Evolutionary conservation across 2,113 vertebrate genomes (phyloP), one percentile per base, ranked within the genome.

Genomic region (Gymnarchus niloticus): DNA sequence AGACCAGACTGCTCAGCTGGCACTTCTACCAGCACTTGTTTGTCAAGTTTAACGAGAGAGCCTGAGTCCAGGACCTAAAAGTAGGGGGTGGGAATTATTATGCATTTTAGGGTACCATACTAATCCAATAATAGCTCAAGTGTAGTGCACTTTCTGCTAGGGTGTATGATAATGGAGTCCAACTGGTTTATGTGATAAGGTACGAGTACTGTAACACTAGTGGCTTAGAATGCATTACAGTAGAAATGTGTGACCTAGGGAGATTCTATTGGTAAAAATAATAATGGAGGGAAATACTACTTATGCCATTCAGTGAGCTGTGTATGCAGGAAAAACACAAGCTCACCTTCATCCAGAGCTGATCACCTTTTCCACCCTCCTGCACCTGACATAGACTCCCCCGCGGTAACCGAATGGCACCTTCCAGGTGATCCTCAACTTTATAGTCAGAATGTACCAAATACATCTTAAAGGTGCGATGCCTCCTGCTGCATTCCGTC

Each of bases 301-400:
- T 76, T 1, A 6, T 9, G 41, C 73, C 44, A 6, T 14, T 69
- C 48, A n/a, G 33, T 51, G 7, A 48, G 49, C n/a, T 33, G n/a
- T 51, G 84, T 56, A 77, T 19, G 33, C 19, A 12, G 9, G 81
- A 23, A 25, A 19, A 7, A 17, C 10, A 6, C 37, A 9, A 57
- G 7, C 73, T 86, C 92, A 95, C 95, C 93, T 95, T 95, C 0
- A 95, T 92, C 93, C 92, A 94, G 0, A 89, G 21, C 17, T 52
- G 33, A 8, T 95, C 93, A 6, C 83, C 88, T 73, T 87, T 87
- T 37, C 78, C 87, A 8, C 6, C 49, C 0, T 94, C 93, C 37
- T 93, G 94, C 77, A 93, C 92, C 82, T 88, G 89, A 78, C 95
- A 95, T 7, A 95, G 80, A 37, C 88, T 91, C 59, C 95, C 95